A percentile compares a stretch with the other conserved stretches of the same genome.
phyloP scores from a whole-genome alignment of 2,797 vertebrate species.

The Phyllotis vaccarum region DNA sequence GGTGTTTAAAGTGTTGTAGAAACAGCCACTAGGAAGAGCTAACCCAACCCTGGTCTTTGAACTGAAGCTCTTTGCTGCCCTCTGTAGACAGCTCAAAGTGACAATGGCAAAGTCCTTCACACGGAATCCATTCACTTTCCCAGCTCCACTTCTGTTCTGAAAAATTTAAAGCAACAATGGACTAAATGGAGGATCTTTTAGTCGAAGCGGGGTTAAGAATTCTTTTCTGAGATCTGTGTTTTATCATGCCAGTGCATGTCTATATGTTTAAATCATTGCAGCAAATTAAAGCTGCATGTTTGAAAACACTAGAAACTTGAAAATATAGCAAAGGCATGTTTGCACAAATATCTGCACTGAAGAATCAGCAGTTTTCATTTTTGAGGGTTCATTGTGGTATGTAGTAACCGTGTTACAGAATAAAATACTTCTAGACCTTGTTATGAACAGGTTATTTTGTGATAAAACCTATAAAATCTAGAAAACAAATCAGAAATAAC shows the following conservation, averaged over 20 bases:
- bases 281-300: not conserved
- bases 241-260: not conserved
- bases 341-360: not conserved
- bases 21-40: conserved; percentile 23
- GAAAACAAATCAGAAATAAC: not conserved
- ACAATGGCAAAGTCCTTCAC: not conserved
- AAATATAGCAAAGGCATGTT: not conserved
- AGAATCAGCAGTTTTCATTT: not conserved
- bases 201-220: not conserved
- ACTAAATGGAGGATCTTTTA: not conserved
- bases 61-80: conserved; percentile 89
- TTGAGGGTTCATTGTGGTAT: not conserved
- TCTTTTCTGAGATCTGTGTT: not conserved
- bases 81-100: conserved; percentile 81
- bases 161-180: not conserved
- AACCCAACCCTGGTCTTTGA: conserved; percentile 51
- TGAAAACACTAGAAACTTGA: conserved; percentile 32
- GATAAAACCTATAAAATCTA: not conserved
- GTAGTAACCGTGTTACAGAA: not conserved
- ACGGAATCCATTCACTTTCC: not conserved
- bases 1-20: conserved; percentile 19
- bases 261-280: conserved; percentile 22
- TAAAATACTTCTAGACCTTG: not conserved
- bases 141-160: not conserved
- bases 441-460: not conserved